These are phyloP conservation scores for Catocala nupta DNA, from an alignment of 2,888 invertebrate species.

Conservation along the genomic window DNA sequence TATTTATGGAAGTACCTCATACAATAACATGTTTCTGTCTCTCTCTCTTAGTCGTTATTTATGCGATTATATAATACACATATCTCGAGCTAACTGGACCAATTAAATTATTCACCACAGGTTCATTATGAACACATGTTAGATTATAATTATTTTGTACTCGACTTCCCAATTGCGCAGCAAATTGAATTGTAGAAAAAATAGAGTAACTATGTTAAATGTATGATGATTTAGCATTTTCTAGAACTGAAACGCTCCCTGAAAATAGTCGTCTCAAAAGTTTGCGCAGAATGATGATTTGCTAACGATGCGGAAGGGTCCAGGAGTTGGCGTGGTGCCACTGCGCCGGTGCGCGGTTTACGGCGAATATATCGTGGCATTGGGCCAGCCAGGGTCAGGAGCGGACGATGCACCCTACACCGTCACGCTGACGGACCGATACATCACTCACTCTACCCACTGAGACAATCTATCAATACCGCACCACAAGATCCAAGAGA, in stretches of 20 bases:
- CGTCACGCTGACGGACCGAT: slow-evolving; percentile 63
- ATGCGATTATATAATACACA: not conserved
- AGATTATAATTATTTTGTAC: slow-evolving; percentile 3
- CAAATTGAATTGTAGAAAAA: not conserved
- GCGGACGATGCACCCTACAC: slow-evolving; percentile 80
- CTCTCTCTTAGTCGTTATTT: not conserved
- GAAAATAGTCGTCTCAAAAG: slow-evolving; percentile 54
- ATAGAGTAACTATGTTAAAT: slow-evolving; percentile 13
- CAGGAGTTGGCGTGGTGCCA: slow-evolving; percentile 74
- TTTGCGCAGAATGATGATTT: slow-evolving; percentile 70
- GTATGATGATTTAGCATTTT: slow-evolving; percentile 43
- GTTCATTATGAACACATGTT: slow-evolving; percentile 8
- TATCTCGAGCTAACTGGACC: slow-evolving; percentile 8
- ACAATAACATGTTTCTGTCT: slow-evolving; percentile 6
- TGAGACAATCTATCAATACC: slow-evolving; percentile 35
- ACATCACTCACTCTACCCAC: slow-evolving; percentile 45
- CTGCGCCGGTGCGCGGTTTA: slow-evolving; percentile 61
- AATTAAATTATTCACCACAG: slow-evolving; percentile 11
- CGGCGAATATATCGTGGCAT: slow-evolving; percentile 79
- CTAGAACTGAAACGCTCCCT: slow-evolving; percentile 43
- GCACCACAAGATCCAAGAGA: slow-evolving; percentile 9
- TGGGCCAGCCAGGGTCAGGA: slow-evolving; percentile 87
- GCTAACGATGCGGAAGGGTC: slow-evolving; percentile 82
- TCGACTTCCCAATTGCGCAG: slow-evolving; percentile 10
- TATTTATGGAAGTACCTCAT: slow-evolving; percentile 6